Evolutionary conservation across 2,888 invertebrate genomes (phyloP).

Genomic region (Cremastobaeus sp.): DNA sequence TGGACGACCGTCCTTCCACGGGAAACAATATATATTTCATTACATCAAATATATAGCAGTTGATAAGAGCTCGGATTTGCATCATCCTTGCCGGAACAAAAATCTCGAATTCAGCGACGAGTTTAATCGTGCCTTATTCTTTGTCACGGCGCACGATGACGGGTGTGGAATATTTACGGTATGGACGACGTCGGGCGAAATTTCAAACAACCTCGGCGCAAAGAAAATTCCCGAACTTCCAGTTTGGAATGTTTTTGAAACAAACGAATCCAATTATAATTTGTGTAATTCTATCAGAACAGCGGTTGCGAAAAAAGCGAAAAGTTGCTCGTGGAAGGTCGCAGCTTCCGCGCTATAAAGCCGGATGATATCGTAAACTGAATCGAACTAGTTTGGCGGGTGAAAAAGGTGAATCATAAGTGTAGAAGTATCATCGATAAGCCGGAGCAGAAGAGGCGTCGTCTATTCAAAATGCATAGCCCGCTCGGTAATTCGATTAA

Average conservation of each 20-base stretch:
- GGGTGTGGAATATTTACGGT: neutral
- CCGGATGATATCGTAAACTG: constrained; percentile 31
- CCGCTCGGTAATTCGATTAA: constrained; percentile 76
- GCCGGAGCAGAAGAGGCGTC: constrained; percentile 64
- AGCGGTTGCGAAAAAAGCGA: constrained; percentile 5
- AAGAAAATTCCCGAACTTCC: no score
- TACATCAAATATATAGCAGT: constrained; percentile 20
- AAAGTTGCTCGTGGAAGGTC: neutral
- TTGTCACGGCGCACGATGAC: constrained; percentile 4
- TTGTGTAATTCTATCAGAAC: no score
- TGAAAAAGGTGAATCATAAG: constrained; percentile 52
- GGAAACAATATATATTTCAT: constrained; percentile 43
- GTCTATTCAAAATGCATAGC: constrained; percentile 75
- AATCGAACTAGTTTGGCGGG: constrained; percentile 38
- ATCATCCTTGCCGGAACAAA: constrained; percentile 20
- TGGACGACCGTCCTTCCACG: constrained; percentile 28
- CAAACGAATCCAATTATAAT: neutral
- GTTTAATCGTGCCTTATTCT: constrained; percentile 13
- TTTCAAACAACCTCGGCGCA: no score
- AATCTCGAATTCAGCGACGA: constrained; percentile 6
- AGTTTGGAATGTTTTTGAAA: neutral
- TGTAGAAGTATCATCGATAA: constrained; percentile 58
- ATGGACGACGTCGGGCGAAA: no score
- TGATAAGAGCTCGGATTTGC: constrained; percentile 39
- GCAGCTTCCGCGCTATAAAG: constrained; percentile 8